These are phyloP conservation scores for Geophilus truncorum DNA, from an alignment of 2,888 invertebrate genomes.

Conservation along the genomic window DNA sequence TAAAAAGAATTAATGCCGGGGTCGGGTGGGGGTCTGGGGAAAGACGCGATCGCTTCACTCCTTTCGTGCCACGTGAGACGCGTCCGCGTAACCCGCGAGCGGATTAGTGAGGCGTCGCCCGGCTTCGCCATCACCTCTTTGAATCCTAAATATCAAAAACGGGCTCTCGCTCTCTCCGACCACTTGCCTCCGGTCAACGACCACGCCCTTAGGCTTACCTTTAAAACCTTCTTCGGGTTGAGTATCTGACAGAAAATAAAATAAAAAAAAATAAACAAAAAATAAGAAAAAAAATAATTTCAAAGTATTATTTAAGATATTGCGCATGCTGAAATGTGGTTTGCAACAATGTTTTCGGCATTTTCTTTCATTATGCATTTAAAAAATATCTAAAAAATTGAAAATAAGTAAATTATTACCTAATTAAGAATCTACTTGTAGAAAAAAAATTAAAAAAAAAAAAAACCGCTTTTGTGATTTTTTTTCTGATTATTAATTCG, in stretches of 20 bases:
- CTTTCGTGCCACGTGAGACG: constrained; percentile 38
- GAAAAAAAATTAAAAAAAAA: no score
- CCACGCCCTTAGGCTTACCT: constrained; percentile 41
- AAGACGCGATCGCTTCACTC: constrained; percentile 41
- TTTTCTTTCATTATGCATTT: no score
- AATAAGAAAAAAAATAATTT: background rate
- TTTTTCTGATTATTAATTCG: no score
- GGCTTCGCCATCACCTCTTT: constrained; percentile 6
- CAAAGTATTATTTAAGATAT: no score
- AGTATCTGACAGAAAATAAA: constrained; percentile 35
- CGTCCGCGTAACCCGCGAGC: constrained; percentile 28
- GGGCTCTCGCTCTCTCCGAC: background rate
- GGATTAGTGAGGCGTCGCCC: constrained; percentile 22
- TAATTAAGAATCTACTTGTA: no score
- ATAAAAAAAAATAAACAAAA: background rate
- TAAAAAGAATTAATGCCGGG: constrained; percentile 6
- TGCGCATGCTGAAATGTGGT: no score
- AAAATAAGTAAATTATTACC: no score
- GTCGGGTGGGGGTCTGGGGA: constrained; percentile 40
- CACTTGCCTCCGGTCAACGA: constrained; percentile 21
- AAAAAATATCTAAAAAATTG: no score
- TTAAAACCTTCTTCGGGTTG: constrained; percentile 49
- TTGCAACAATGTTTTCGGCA: no score
- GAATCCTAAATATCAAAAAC: constrained; percentile 27
- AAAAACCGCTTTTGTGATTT: no score